Evolutionary conservation across 2,113 vertebrate species (phyloP), one percentile per base, ranked within the genome.

Genomic region (Triplophysa rosa): DNA sequence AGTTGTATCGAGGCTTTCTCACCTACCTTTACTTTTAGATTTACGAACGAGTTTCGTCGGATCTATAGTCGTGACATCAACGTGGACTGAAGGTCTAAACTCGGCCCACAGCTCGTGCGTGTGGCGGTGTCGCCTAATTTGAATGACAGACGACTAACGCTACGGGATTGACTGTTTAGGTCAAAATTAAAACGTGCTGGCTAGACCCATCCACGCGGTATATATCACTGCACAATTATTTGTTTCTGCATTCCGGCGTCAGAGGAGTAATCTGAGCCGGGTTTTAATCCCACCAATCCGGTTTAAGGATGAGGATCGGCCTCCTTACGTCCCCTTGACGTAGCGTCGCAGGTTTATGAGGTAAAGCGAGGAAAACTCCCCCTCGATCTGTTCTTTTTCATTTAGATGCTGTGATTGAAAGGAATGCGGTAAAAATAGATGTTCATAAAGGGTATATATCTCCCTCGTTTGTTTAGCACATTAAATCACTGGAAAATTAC

Each of bases 301-400:
- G 47, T 14, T 24, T 2, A 64, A 69, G 75, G 29, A 4, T 21
- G 19, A 26, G 68, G 78, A 81, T 72, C 87, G 19, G 72, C 84
- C 82, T 84, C 64, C 67, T 81, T 42, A 59, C 64, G 52, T 80
- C 80, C 52, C 76, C 79, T 79, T 79, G 77, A 82, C 81, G 84
- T 80, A 78, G 16, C 45, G 87, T 83, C 85, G 87, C 87, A 52
- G 68, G 12, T 21, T 87, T 81, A 84, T 88, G 85, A 86, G 8
- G 54, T 16, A 23, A 62, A 11, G 1, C 3, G n/a, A 47, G 42
- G 17, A 7, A 61, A 40, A 33, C 16, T 1, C 26, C 23, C 29
- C 45, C 16, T 1, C n/a, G n/a, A n/a, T 17, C 62, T 64, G 8
- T 33, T 29, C 13, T 16, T 5, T 6, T 17, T 19, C 23, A 16